Evolutionary conservation across 2,113 vertebrate species (phyloP).

Genomic region (Orthonyx spaldingii): DNA sequence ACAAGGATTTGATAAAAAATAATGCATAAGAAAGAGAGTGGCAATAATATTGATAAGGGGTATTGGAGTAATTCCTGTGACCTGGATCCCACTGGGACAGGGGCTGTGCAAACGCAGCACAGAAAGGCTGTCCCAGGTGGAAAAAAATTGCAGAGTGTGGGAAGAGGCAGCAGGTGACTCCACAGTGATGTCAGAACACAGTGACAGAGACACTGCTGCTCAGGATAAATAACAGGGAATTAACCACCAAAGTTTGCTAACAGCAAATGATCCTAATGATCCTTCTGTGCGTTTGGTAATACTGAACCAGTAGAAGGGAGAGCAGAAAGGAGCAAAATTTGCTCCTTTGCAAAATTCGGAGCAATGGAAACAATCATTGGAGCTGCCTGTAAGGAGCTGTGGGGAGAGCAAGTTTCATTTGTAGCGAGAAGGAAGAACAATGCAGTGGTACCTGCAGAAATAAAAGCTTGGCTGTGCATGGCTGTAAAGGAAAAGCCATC

Average conservation of each 20-base stretch:
- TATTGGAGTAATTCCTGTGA: background rate
- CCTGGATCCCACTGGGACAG: background rate
- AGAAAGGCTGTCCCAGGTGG: background rate
- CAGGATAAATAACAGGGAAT: background rate
- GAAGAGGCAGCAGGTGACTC: background rate
- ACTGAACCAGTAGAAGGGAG: too few relatives aligned
- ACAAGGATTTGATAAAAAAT: background rate
- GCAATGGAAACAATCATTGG: background rate
- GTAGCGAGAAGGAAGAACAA: background rate
- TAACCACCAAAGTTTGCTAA: background rate
- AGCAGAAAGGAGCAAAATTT: background rate
- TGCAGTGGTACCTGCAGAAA: background rate
- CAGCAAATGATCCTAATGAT: rapidly evolving
- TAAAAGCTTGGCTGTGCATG: background rate
- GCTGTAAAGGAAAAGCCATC: background rate
- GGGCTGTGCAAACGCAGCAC: background rate
- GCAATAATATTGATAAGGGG: background rate
- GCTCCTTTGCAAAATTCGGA: background rate
- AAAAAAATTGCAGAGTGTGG: background rate
- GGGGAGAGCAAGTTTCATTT: background rate
- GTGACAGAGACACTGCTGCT: background rate
- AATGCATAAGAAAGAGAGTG: background rate
- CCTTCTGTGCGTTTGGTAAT: background rate
- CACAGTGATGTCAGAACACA: background rate
- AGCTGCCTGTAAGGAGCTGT: background rate